Evolutionary conservation across 92 coral and sea anemone species (phyloP), one percentile per base, ranked within the genome.

Genomic region (Scolanthus callimorphus): DNA sequence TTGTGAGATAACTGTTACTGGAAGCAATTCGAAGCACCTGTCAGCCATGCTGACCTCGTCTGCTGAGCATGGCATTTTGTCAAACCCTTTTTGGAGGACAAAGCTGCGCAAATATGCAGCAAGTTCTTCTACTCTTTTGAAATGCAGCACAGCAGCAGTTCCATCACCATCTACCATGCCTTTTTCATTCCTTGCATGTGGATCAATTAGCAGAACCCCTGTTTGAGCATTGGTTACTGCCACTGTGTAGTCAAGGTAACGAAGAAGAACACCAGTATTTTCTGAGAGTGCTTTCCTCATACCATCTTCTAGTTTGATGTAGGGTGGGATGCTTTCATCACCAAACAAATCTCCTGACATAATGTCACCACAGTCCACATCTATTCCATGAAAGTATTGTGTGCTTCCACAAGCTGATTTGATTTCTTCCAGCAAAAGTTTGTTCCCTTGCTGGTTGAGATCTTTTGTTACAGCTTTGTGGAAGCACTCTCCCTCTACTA

Each of bases 231-330:
- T 50, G 0, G 56, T 3, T 27, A 50, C 26, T 50, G 56, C 56
- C 22, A 50, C 56, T 23, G 56, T 50, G 28, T 50, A 50, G 8
- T 50, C 56, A 27, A 50, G 28, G 56, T 50, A 50, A 23, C 56
- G 56, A 50, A 50, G 26, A 50, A 50, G 56, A 23, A 50, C 56
- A 22, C 56, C 24, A 8, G 56, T 50, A 30, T 50, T 50, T 50
- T 27, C 21, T 27, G 24, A 27, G 21, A 50, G 26, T 19, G 56
- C 2, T 27, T 3, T 3, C 21, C 27, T 11, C 25, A 50, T 27
- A 30, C 56, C 56, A 50, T 50, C 56, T 30, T 50, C 56, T 9
- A 50, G 56, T 50, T 17, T 50, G 56, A 12, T 30, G 0, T 21
- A 50, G 56, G 56, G 56, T 12, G 56, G 26, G n/a, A 21, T 30